Evolutionary conservation across 2,888 invertebrate genomes (phyloP), one percentile per base, ranked within the genome.

Genomic region (Agriotes lineatus): DNA sequence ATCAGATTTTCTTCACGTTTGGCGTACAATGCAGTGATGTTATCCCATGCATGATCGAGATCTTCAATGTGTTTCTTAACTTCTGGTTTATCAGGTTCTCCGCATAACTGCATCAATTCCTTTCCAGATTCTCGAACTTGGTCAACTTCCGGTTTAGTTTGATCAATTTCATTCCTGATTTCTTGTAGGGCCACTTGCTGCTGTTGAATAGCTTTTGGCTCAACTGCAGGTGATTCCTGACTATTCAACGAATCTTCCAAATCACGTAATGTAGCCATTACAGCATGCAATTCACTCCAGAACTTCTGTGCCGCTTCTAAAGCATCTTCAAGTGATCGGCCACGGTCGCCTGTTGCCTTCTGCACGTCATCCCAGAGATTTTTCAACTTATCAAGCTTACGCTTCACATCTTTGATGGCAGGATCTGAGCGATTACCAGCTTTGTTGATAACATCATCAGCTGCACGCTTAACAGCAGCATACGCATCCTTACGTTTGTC

Each of bases 11-110:
- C 96, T 84, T 96, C 97, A 9, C 95, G 88, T 78, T 93, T 90
- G 1, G 96, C 96, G 83, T 95, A 97, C 48, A 97, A 85, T 0
- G 96, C 95, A 0, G 96, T 97, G 76, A 99, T 94, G 79, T 95
- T 96, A 82, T 96, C 95, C 96, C 97, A 96, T 0, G 96, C 96
- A 77, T 91, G 90, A 84, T 97, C 97, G 77, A 98, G 86, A 82
- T 97, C 97, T 82, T 97, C 97, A 83, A 99, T 96, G 82, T 97
- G 96, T 82, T 98, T 97, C 86, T 97, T 95, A 0, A 99, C 97
- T 81, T 99, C 98, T 0, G 97, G 97, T 83, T 96, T 96, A 83
- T 99, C 99, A 0, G 97, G 95, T 77, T 97, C 96, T 3, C 98
- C 98, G 81, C 97, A 96, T 45, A 98, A 87, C 56, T 91, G 93